Evolutionary conservation across 1,140 invertebrate species (phyloP).

Genomic region (Hirudo medicinalis): DNA sequence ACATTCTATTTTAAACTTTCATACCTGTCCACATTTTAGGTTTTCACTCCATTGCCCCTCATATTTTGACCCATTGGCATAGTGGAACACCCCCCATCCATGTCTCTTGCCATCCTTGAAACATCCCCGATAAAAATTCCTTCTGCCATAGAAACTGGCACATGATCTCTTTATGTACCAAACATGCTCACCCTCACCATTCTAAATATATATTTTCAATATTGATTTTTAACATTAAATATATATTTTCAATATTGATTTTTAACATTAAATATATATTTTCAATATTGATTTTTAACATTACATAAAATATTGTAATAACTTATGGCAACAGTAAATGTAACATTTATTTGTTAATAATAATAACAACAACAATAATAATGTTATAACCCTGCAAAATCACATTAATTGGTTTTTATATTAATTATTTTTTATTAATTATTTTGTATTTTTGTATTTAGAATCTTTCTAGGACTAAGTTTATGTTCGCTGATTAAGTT

Average conservation of each 20-base stretch:
- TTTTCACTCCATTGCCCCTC: slow-evolving; percentile 40
- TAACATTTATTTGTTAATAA: too few relatives aligned
- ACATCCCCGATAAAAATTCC: slow-evolving; percentile 41
- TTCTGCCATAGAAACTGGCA: slow-evolving; percentile 37
- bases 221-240: slow-evolving; percentile 25
- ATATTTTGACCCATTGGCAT: slow-evolving; percentile 41
- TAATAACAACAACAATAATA: too few relatives aligned
- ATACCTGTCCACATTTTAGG: slow-evolving; percentile 41
- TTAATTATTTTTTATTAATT: too few relatives aligned
- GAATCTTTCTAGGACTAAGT: too few relatives aligned
- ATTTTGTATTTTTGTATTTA: too few relatives aligned
- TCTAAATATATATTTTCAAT: slow-evolving; percentile 25
- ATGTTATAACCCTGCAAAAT: too few relatives aligned
- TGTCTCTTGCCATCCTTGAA: slow-evolving; percentile 39
- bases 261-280: slow-evolving; percentile 25
- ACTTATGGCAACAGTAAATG: too few relatives aligned
- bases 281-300: neutral
- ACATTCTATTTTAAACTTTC: neutral
- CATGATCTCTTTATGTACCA: slow-evolving; percentile 35
- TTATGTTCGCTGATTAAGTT: too few relatives aligned
- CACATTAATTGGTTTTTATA: too few relatives aligned
- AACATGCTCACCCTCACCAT: slow-evolving; percentile 41
- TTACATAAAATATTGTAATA: neutral
- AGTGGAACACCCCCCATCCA: slow-evolving; percentile 39
- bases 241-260: neutral